A percentile compares a stretch with the other conserved stretches of the same genome.
Conservation (phyloP, 2,797 vertebrate genomes). For the Thamnophis elegans region DNA sequence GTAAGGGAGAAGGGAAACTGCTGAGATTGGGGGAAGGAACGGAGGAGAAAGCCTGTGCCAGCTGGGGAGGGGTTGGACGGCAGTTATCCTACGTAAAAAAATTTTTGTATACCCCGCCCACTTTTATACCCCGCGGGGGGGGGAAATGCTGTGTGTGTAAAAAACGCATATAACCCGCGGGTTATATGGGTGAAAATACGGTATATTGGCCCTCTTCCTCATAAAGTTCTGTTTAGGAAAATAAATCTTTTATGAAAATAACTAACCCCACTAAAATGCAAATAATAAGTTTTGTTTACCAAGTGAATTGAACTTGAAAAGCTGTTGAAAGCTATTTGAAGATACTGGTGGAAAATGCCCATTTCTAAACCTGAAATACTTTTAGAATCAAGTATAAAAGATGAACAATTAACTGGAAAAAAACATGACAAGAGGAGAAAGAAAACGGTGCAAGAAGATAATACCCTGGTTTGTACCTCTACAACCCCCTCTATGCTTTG, state of each 20-base stretch:
- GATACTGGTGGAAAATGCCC: neutral
- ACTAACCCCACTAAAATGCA: neutral
- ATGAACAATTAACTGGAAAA: neutral
- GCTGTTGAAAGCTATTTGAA: neutral
- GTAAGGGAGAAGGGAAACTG: too few relatives aligned
- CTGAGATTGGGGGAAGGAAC: too few relatives aligned
- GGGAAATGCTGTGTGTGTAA: too few relatives aligned
- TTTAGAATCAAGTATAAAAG: neutral
- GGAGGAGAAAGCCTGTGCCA: too few relatives aligned
- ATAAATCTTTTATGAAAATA: neutral
- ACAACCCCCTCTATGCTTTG: neutral
- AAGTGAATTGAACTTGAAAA: neutral
- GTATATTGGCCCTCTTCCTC: neutral
- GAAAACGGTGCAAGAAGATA: neutral
- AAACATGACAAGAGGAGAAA: neutral
- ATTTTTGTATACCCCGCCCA: too few relatives aligned
- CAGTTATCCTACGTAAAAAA: too few relatives aligned
- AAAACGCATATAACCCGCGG: too few relatives aligned
- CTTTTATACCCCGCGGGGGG: too few relatives aligned
- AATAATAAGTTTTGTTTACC: neutral
- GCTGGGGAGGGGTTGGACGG: too few relatives aligned
- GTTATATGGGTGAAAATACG: too few relatives aligned
- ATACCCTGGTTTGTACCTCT: neutral
- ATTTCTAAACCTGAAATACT: neutral
- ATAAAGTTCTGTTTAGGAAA: neutral